A percentile compares a stretch with the other conserved stretches of the same genome.
phyloP scores from a whole-genome alignment of 2,113 vertebrate genomes.

The Chlorocebus sabaeus region DNA sequence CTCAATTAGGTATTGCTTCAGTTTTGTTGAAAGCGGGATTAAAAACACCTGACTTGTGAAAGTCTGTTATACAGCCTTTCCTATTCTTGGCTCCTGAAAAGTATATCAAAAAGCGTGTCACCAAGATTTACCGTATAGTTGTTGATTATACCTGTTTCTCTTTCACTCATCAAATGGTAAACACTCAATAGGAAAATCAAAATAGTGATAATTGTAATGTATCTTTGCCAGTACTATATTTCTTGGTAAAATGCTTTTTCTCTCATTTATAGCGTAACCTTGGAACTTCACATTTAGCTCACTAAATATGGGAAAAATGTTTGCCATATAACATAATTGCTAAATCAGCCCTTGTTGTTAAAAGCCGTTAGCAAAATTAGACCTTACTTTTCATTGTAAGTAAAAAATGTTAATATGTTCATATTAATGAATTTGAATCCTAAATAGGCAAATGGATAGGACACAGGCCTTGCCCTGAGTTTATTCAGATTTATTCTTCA shows the following conservation, averaged over 20 bases:
- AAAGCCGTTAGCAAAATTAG: neutral
- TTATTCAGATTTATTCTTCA: neutral
- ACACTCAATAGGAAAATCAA: neutral
- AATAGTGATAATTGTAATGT: neutral
- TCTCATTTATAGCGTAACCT: slow-evolving; percentile 4
- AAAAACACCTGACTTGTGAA: slow-evolving; percentile 36
- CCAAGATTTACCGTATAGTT: neutral
- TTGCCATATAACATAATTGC: neutral
- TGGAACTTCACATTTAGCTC: neutral
- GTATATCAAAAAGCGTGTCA: neutral
- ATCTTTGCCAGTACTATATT: neutral
- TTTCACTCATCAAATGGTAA: neutral
- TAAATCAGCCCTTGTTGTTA: slow-evolving; percentile 21
- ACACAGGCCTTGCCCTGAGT: neutral
- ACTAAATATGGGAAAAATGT: neutral
- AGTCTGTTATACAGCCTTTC: slow-evolving; percentile 16
- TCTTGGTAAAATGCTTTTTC: neutral
- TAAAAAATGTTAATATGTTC: neutral
- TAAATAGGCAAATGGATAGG: neutral
- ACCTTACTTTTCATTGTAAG: neutral
- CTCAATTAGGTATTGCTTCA: slow-evolving; percentile 13
- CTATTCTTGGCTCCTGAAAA: slow-evolving; percentile 43
- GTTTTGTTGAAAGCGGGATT: slow-evolving; percentile 51
- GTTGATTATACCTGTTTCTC: neutral
- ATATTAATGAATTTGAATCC: neutral